Base-by-base conservation (phyloP, 2,797 vertebrate species). In the Gadopsis marmoratus region DNA sequence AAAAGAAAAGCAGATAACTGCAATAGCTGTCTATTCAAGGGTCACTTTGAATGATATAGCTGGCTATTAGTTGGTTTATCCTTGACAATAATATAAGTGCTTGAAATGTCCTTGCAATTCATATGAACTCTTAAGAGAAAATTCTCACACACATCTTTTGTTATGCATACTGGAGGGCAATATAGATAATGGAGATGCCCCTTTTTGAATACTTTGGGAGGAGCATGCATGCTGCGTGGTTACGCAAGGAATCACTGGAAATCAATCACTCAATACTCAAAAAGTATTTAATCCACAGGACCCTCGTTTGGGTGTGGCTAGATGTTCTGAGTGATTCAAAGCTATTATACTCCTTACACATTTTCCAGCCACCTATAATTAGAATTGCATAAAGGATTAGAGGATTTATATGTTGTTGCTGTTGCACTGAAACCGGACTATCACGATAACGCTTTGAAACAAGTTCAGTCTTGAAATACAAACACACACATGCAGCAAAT, bases 271-370 rank as follows among this genome's bases (percentile, higher is more conserved):
- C 5, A 61, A 26, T 26, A 26, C 26, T 26, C 26, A 82, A 83
- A 31, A 39, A 67, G 67, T 72, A 68, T 35, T 8, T 37, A 37
- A 37, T 37, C 63, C 78, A 79, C 75, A 76, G 79, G 67, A 78
- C 74, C 69, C 77, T 85, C 19, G 14, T 68, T 53, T 75, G 90
- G 91, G 89, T 91, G 93, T 87, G 88, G 88, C 82, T 41, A 48
- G 19, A 76, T 72, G 67, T 56, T 70, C 74, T 41, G 35, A 76
- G 74, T 79, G 7, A 63, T 26, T 26, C 26, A 26, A 26, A 26
- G 26, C 26, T 14, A 26, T 7, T 12, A 19, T 14, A 23, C 16
- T 56, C 45, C 2, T 6, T 39, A 13, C 26, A 39, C 4, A 56
- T 4, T 61, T n/a, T 33, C 2, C 6, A 45, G 12, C 16, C 2